These are phyloP conservation scores for Agriotes lineatus DNA, from an alignment of 2,888 invertebrate genomes.

Conservation along the genomic window DNA sequence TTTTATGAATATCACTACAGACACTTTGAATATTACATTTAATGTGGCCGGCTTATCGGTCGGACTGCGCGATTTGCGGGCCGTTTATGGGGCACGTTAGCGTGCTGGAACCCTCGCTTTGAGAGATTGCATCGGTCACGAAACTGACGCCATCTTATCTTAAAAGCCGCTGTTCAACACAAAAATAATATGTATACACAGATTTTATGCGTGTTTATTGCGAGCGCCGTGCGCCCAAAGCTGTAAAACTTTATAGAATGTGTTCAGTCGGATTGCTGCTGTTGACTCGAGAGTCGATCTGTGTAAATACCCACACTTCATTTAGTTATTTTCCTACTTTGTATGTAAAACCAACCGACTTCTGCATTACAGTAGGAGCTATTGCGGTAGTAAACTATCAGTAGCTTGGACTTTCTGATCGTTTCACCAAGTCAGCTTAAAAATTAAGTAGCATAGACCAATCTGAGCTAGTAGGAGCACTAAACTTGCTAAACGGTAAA, in stretches of 20 bases:
- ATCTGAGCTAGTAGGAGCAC: too few species aligned
- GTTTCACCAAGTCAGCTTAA: background rate
- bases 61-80: conserved; percentile 45
- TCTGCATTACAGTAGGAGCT: too few species aligned
- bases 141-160: conserved; percentile 52
- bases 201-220: conserved; percentile 34
- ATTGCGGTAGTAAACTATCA: too few species aligned
- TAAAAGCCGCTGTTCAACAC: conserved; percentile 47
- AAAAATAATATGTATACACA: conserved; percentile 45
- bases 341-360: background rate
- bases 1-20: conserved; percentile 44
- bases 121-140: conserved; percentile 51
- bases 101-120: conserved; percentile 40
- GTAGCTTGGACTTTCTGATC: too few species aligned
- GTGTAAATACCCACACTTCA: conserved; percentile 8
- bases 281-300: conserved; percentile 2
- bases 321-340: conserved; percentile 4
- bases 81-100: conserved; percentile 41
- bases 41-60: conserved; percentile 49
- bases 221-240: conserved; percentile 16
- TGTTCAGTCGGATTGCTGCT: conserved; percentile 3
- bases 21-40: conserved; percentile 49
- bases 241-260: conserved; percentile 30
- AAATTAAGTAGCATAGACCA: too few species aligned
- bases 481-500: too few species aligned